Evolutionary conservation across 2,888 invertebrate genomes (phyloP).

Genomic region (Drosophila siamana): DNA sequence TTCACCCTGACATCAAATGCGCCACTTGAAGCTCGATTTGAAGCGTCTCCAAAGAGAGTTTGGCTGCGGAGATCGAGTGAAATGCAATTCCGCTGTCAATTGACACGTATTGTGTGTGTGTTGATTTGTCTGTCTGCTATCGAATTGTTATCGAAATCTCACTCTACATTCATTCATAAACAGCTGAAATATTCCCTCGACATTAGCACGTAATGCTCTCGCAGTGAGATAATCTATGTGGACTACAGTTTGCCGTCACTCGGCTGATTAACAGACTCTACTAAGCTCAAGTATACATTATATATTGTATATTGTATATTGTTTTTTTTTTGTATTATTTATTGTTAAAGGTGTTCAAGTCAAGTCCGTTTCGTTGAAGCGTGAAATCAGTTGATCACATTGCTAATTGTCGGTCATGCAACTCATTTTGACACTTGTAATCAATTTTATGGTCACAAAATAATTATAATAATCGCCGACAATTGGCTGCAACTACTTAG

Average conservation of each 20-base stretch:
- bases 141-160: slow-evolving; percentile 29
- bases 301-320: too few species aligned
- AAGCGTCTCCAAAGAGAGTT: background rate
- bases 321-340: too few species aligned
- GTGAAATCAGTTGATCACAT: slow-evolving; percentile 38
- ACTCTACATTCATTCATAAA: slow-evolving; percentile 41
- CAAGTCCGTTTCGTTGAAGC: slow-evolving; percentile 10
- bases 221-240: background rate
- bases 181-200: background rate
- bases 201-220: slow-evolving; percentile 28
- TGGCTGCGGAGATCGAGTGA: too few species aligned
- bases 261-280: slow-evolving; percentile 1
- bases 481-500: background rate
- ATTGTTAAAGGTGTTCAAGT: slow-evolving; percentile 14
- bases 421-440: slow-evolving; percentile 31
- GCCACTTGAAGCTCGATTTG: background rate
- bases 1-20: slow-evolving; percentile 37
- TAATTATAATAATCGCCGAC: slow-evolving; percentile 14
- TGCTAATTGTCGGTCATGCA: slow-evolving; percentile 37
- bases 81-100: slow-evolving; percentile 43
- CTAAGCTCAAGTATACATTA: background rate
- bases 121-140: slow-evolving; percentile 17
- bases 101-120: slow-evolving; percentile 36
- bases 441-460: slow-evolving; percentile 28
- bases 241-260: background rate